Conservation (phyloP, 2,888 invertebrate genomes). For the Nephrotoma flavescens region DNA sequence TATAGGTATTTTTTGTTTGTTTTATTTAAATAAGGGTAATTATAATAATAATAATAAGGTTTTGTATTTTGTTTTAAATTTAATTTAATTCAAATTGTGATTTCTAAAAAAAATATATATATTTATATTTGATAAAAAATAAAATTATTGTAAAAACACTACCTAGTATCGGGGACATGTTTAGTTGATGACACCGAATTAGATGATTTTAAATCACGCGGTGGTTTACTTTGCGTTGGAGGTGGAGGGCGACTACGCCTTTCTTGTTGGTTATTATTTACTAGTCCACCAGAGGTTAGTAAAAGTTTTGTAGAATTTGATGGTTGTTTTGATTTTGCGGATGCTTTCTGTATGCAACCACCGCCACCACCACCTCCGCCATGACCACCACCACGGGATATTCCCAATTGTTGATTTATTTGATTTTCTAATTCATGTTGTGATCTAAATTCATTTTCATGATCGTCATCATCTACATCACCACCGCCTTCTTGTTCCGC, state of each 20-base stretch:
- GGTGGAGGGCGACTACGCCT: conserved; percentile 13
- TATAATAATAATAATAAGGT: background rate
- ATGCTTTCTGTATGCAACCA: conserved; percentile 7
- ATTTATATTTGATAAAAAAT: background rate
- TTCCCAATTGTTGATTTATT: conserved; percentile 11
- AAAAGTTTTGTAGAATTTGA: background rate
- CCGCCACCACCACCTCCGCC: conserved; percentile 18
- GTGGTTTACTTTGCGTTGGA: conserved; percentile 26
- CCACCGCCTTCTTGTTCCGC: background rate
- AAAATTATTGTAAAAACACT: conserved; percentile 19
- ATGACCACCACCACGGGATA: conserved; percentile 18
- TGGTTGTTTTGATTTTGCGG: background rate
- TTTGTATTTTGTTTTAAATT: background rate
- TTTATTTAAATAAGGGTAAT: background rate
- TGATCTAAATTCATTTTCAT: conserved; percentile 17
- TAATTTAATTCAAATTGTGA: background rate
- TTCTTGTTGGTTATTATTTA: conserved; percentile 9
- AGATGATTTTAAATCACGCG: conserved; percentile 17
- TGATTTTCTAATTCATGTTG: conserved; percentile 13
- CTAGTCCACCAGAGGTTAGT: background rate
- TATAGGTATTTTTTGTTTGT: background rate
- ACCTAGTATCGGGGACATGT: conserved; percentile 34
- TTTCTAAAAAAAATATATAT: background rate
- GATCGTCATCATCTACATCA: conserved; percentile 11
- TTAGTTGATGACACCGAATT: conserved; percentile 26